Percentiles rank a stretch among this genome's conserved stretches.
Evolutionary conservation across 2,113 vertebrate genomes (phyloP).

Genomic region (Pycnonotus jocosus): DNA sequence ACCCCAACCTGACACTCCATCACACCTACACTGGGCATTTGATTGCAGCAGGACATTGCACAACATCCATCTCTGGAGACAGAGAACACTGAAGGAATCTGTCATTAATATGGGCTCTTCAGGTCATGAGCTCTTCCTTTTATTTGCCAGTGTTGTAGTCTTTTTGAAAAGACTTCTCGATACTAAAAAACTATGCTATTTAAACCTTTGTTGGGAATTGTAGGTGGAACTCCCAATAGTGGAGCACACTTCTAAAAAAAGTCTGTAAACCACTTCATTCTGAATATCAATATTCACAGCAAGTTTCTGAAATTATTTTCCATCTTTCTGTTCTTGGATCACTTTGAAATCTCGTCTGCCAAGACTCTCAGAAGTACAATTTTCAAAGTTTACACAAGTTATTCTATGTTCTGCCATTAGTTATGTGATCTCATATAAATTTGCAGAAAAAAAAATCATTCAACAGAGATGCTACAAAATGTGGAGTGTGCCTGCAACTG

Average conservation of each 20-base stretch:
- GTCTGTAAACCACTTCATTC: background rate
- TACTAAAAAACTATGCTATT: background rate
- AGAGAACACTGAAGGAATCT: background rate
- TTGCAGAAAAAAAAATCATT: background rate
- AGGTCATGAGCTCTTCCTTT: background rate
- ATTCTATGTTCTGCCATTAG: background rate
- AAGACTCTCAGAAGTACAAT: background rate
- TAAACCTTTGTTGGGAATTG: background rate
- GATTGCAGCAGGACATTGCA: background rate
- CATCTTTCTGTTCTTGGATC: background rate
- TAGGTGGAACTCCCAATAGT: background rate
- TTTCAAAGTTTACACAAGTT: background rate
- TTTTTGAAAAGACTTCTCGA: background rate
- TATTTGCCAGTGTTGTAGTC: background rate
- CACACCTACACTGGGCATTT: accelerated
- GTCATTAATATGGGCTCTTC: background rate
- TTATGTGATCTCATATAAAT: background rate
- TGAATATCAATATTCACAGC: background rate
- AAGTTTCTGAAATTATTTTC: background rate
- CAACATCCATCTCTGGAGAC: background rate
- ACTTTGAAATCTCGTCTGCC: background rate
- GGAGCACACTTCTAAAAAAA: background rate
- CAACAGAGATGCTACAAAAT: background rate
- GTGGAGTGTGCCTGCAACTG: background rate
- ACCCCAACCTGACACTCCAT: background rate